Conservation (phyloP, 2,888 invertebrate species). For the Sinohyriopsis cumingii region DNA sequence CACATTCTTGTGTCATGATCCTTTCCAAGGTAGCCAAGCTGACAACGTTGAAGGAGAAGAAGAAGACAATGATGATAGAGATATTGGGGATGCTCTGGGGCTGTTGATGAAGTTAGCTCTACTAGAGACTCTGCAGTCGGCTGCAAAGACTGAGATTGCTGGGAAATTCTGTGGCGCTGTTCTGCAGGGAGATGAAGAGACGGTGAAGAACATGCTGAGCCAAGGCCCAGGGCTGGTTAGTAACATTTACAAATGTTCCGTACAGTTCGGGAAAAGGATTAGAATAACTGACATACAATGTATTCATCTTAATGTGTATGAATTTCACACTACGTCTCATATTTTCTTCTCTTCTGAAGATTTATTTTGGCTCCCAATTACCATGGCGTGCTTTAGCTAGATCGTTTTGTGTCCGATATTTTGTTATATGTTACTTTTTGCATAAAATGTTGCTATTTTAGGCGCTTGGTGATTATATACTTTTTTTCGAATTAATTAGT, state of each 20-base stretch:
- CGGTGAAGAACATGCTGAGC: conserved; percentile 9
- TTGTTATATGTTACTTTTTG: too few species aligned
- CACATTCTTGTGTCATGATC: too few species aligned
- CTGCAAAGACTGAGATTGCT: not conserved
- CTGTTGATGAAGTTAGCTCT: conserved; percentile 17
- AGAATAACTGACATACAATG: not conserved
- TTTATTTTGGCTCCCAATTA: too few species aligned
- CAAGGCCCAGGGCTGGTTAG: conserved; percentile 8
- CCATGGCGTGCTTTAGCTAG: too few species aligned
- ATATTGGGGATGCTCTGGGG: conserved; percentile 1
- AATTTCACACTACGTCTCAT: too few species aligned
- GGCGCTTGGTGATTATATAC: too few species aligned
- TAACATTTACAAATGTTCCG: not conserved
- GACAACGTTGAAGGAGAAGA: not conserved
- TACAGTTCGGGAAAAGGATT: not conserved
- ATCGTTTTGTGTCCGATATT: too few species aligned
- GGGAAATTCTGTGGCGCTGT: conserved; percentile 8
- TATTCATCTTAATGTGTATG: not conserved
- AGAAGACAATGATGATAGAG: not conserved
- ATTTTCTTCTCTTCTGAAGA: too few species aligned
- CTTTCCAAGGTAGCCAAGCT: too few species aligned
- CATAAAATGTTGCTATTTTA: too few species aligned
- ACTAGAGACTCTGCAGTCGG: conserved; percentile 8
- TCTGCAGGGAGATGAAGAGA: not conserved
- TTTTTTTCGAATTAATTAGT: too few species aligned